Evolutionary conservation across 2,113 vertebrate genomes (phyloP).

Genomic region (Chloroceryle aenea): DNA sequence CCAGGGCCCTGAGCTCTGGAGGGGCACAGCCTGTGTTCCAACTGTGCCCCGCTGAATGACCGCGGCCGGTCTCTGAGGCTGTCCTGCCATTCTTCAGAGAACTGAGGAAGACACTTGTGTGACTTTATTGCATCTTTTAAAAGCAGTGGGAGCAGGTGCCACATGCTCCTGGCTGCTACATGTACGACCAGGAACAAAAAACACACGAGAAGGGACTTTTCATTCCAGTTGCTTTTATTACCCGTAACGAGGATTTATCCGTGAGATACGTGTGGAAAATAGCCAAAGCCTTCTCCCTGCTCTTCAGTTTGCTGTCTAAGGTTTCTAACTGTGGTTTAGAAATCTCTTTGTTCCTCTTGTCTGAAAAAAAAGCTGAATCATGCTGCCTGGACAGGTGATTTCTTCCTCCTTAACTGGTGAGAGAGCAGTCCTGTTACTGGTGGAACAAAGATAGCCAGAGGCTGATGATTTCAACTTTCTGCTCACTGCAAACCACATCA

Average conservation of each 20-base stretch:
- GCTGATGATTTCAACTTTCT: background rate
- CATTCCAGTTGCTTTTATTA: background rate
- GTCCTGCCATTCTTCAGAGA: background rate
- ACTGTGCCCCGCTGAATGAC: background rate
- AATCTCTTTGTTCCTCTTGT: background rate
- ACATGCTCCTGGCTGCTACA: background rate
- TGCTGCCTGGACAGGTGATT: background rate
- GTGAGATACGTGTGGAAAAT: background rate
- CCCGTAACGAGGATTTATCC: background rate
- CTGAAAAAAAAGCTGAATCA: background rate
- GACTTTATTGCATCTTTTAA: background rate
- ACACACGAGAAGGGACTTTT: rapidly evolving
- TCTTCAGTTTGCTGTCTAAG: background rate
- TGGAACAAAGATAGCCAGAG: background rate
- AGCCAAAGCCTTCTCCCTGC: background rate
- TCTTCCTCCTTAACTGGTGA: background rate
- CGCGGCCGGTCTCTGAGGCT: background rate
- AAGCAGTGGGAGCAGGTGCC: background rate
- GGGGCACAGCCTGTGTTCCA: rapidly evolving
- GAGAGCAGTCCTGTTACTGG: rapidly evolving
- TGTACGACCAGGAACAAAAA: background rate
- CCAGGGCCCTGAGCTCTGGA: background rate
- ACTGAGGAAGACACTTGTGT: background rate
- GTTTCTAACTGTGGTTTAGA: background rate
- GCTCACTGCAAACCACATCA: background rate